Conservation (phyloP, 2,113 vertebrate genomes). For the Ovis canadensis region DNA sequence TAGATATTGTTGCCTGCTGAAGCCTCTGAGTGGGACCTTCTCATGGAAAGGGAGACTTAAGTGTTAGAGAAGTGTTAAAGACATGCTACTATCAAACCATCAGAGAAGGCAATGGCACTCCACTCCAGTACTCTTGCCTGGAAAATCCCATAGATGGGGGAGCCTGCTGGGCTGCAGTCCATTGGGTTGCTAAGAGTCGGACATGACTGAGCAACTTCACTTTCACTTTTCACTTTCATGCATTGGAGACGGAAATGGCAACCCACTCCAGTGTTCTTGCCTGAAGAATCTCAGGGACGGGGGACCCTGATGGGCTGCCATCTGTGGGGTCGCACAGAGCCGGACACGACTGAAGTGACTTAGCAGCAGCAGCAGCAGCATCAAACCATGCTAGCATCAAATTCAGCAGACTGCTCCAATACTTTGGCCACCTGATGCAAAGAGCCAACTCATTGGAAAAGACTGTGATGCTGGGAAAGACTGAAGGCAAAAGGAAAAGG, state of each 20-base stretch:
- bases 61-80: neutral
- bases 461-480: neutral
- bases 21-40: neutral
- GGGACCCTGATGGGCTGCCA: fast-evolving
- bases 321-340: neutral
- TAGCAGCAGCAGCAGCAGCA: neutral
- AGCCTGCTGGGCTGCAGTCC: too few species aligned
- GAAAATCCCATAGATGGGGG: too few species aligned
- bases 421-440: neutral
- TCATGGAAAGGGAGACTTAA: neutral
- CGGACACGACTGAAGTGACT: neutral
- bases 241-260: too few species aligned
- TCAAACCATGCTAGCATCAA: neutral
- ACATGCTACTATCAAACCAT: neutral
- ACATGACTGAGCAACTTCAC: too few species aligned
- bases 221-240: too few species aligned
- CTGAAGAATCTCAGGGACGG: too few species aligned
- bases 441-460: neutral
- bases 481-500: neutral
- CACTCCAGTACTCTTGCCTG: too few species aligned
- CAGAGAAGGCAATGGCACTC: too few species aligned
- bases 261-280: too few species aligned
- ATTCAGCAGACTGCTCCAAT: neutral
- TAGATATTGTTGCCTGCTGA: neutral
- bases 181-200: too few species aligned